Percentiles rank a stretch among this genome's conserved stretches.
Conservation (phyloP, 2,797 vertebrate genomes). For the Anguilla obscura region DNA sequence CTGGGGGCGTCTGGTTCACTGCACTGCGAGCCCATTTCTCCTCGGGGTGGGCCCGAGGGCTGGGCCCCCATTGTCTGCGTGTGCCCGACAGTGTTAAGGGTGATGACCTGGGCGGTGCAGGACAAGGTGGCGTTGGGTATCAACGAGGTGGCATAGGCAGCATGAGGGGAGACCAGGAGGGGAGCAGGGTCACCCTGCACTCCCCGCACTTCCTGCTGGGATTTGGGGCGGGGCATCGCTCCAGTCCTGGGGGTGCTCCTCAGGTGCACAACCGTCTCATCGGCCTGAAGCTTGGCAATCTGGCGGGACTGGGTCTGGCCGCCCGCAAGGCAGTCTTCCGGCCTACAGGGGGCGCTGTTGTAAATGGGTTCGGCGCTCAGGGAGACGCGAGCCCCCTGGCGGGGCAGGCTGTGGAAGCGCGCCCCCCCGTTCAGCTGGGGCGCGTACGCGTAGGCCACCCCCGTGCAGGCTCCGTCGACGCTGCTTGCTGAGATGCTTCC, state of each 20-base stretch:
- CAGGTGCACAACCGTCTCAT: slow-evolving; percentile 74
- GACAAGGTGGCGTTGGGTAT: slow-evolving; percentile 90
- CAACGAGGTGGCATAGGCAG: slow-evolving; percentile 83
- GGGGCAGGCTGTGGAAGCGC: slow-evolving; percentile 90
- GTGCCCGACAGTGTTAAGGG: slow-evolving; percentile 71
- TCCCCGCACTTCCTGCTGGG: slow-evolving; percentile 79
- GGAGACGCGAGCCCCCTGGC: slow-evolving; percentile 78
- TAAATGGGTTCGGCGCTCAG: slow-evolving; percentile 79
- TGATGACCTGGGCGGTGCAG: slow-evolving; percentile 82
- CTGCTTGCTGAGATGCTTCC: slow-evolving; percentile 84
- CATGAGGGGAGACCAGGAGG: slow-evolving; percentile 85
- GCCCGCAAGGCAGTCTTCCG: slow-evolving; percentile 63
- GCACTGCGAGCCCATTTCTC: slow-evolving; percentile 60
- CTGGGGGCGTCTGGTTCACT: slow-evolving; percentile 64
- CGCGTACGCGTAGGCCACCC: slow-evolving; percentile 68
- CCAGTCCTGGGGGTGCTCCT: slow-evolving; percentile 68
- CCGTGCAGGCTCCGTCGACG: slow-evolving; percentile 75
- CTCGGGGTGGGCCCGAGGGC: slow-evolving; percentile 62
- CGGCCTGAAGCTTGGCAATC: slow-evolving; percentile 75
- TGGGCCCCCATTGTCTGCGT: slow-evolving; percentile 66
- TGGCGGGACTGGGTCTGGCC: slow-evolving; percentile 58
- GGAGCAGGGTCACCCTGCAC: slow-evolving; percentile 67
- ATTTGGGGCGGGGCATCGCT: slow-evolving; percentile 75
- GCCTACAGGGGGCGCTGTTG: slow-evolving; percentile 68
- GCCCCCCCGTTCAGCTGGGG: slow-evolving; percentile 69